Conservation (phyloP, 1,140 invertebrate species). For the Bombus picipes region DNA sequence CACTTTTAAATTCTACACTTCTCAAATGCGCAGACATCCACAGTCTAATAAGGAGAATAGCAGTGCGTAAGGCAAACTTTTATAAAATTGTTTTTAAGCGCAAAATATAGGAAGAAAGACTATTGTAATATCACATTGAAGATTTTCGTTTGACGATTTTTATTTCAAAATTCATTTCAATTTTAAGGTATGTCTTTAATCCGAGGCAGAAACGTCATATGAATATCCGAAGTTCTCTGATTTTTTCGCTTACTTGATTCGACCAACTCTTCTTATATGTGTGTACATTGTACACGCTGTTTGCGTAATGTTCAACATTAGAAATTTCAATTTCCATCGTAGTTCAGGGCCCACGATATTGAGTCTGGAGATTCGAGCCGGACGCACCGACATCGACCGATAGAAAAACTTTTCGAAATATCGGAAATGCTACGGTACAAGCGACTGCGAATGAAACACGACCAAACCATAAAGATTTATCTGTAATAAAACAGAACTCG, state of each 20-base stretch:
- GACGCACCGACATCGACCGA: slow-evolving; percentile 24
- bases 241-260: slow-evolving; percentile 34
- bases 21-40: too few relatives aligned
- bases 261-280: not conserved
- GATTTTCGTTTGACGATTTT: too few relatives aligned
- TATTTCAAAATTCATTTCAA: not conserved
- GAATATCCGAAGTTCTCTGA: not conserved
- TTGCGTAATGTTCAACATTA: slow-evolving; percentile 11
- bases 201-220: not conserved
- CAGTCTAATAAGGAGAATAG: too few relatives aligned
- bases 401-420: slow-evolving; percentile 43
- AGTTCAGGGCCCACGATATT: slow-evolving; percentile 43
- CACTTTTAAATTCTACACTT: too few relatives aligned
- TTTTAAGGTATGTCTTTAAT: slow-evolving; percentile 19
- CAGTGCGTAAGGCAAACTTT: not conserved
- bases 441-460: not conserved
- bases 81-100: not conserved
- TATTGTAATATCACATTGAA: too few relatives aligned
- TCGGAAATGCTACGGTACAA: not conserved
- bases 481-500: not conserved
- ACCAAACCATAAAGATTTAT: too few relatives aligned
- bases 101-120: too few relatives aligned
- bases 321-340: slow-evolving; percentile 62
- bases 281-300: not conserved
- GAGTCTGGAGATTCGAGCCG: slow-evolving; percentile 44